Percentiles rank a stretch among this genome's conserved stretches.
These are phyloP conservation scores for Rhizoglyphus robini DNA, from an alignment of 1,140 invertebrate species.

Conservation along the genomic window DNA sequence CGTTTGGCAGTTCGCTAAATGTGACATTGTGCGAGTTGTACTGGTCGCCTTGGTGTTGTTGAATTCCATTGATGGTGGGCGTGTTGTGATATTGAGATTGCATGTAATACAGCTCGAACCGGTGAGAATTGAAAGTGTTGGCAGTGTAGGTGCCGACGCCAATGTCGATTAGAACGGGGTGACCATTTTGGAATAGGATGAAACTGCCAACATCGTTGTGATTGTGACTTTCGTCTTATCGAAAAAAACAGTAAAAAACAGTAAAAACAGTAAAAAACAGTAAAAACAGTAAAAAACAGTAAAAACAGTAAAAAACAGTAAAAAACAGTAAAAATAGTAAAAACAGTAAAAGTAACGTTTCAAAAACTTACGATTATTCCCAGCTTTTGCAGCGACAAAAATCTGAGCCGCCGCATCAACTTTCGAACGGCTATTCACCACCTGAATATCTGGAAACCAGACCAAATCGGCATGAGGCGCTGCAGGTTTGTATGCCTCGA, in stretches of 20 bases:
- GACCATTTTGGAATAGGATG: neutral
- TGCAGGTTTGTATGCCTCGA: neutral
- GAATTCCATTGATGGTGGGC: constrained; percentile 7
- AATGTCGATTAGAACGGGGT: neutral
- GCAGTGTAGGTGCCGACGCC: constrained; percentile 7
- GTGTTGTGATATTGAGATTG: constrained; percentile 14
- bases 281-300: too few species aligned
- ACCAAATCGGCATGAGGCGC: neutral
- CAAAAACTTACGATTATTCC: constrained; percentile 1
- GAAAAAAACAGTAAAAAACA: too few species aligned
- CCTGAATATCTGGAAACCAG: neutral
- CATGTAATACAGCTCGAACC: neutral
- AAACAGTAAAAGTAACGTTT: too few species aligned
- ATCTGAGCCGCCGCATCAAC: neutral
- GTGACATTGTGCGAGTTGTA: neutral
- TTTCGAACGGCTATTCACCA: neutral
- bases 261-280: too few species aligned
- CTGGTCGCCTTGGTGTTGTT: neutral
- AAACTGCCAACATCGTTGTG: too few species aligned
- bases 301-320: too few species aligned
- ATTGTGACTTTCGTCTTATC: too few species aligned
- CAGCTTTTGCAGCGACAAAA: constrained; percentile 4
- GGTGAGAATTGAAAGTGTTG: neutral
- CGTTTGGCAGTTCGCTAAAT: neutral
- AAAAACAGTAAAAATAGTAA: too few species aligned